Conservation (phyloP, 2,888 invertebrate genomes). For the Thelaira solivaga region DNA sequence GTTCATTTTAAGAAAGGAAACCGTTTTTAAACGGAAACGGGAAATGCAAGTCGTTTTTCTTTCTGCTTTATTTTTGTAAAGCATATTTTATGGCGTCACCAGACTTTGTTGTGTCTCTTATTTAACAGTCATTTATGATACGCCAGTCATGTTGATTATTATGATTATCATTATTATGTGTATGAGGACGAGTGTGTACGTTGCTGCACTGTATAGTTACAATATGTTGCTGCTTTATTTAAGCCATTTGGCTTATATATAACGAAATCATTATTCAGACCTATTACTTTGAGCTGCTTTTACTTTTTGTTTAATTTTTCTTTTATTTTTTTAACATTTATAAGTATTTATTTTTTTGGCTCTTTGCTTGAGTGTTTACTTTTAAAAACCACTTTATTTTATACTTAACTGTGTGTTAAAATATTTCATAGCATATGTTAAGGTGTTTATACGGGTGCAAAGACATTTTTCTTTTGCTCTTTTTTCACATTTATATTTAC, state of each 20-base stretch:
- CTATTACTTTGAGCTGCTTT: conserved; percentile 21
- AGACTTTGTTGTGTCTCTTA: conserved; percentile 51
- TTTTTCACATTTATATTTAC: conserved; percentile 10
- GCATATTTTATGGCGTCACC: conserved; percentile 59
- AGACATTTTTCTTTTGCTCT: conserved; percentile 47
- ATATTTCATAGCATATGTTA: conserved; percentile 55
- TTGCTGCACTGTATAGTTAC: conserved; percentile 29
- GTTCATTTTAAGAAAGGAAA: conserved; percentile 39
- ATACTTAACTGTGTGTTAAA: conserved; percentile 53
- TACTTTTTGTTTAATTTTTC: conserved; percentile 33
- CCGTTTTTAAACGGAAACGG: conserved; percentile 56
- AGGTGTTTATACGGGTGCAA: conserved; percentile 44
- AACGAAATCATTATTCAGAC: conserved; percentile 4
- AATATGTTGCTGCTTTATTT: conserved; percentile 26
- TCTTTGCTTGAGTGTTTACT: conserved; percentile 43
- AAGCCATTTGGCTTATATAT: conserved; percentile 44
- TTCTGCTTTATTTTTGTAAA: conserved; percentile 29
- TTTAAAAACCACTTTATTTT: conserved; percentile 59
- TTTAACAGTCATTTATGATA: conserved; percentile 52
- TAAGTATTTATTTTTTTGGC: conserved; percentile 8
- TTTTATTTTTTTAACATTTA: conserved; percentile 3
- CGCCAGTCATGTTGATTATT: conserved; percentile 28
- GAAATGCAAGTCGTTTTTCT: conserved; percentile 55
- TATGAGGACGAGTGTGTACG: too few species aligned
- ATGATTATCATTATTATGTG: conserved; percentile 53